These are phyloP conservation scores for Hephaestus fuliginosus DNA, from an alignment of 2,797 vertebrate genomes.

Conservation along the genomic window DNA sequence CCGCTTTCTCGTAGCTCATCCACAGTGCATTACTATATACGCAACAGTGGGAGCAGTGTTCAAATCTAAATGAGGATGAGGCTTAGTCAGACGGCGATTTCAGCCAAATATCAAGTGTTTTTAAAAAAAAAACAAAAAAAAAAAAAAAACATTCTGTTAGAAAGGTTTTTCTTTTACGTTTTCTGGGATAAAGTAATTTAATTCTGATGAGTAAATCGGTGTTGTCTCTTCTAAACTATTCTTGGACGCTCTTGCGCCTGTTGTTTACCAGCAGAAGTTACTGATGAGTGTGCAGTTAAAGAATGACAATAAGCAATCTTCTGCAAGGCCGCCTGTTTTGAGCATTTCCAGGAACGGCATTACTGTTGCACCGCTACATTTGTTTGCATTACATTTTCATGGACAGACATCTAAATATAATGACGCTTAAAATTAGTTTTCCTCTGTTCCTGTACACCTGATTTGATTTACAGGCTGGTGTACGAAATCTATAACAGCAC, in stretches of 20 bases:
- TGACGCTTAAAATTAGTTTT: not conserved
- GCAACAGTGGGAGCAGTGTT: constrained; percentile 13
- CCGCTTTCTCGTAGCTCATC: constrained; percentile 32
- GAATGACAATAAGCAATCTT: constrained; percentile 4
- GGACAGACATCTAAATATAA: not conserved
- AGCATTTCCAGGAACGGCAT: not conserved
- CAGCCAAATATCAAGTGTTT: not conserved
- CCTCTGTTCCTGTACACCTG: not conserved
- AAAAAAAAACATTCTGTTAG: no score
- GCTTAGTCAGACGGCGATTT: not conserved
- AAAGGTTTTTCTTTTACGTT: no score
- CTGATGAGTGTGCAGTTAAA: constrained; percentile 13
- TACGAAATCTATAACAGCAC: no score
- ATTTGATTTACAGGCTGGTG: not conserved
- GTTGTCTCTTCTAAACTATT: constrained; percentile 19
- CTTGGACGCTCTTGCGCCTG: not conserved
- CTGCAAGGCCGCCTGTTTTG: not conserved
- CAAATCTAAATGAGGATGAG: constrained; percentile 5
- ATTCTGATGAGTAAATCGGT: not conserved
- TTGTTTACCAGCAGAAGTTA: not conserved
- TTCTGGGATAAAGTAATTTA: not conserved
- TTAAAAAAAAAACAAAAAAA: no score
- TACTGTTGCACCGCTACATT: not conserved
- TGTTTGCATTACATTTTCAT: constrained; percentile 20
- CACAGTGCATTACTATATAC: constrained; percentile 26